Percentiles rank a stretch among this genome's conserved stretches.
phyloP scores from a whole-genome alignment of 2,797 vertebrate species.

The Lemur catta region DNA sequence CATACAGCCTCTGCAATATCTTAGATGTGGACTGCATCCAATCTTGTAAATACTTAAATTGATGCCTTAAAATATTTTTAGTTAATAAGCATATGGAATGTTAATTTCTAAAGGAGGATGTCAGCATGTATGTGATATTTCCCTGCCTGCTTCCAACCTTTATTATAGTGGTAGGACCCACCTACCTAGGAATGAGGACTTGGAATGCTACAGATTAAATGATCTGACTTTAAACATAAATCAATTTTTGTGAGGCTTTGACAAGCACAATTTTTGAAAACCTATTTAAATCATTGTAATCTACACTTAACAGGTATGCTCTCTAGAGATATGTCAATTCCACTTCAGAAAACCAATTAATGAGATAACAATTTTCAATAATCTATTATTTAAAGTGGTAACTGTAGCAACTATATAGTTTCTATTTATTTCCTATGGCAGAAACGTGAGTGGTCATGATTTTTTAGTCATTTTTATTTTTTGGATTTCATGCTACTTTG shows the following conservation, averaged over 20 bases:
- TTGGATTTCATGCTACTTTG: not conserved
- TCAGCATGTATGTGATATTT: not conserved
- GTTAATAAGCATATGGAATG: not conserved
- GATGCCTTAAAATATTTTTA: not conserved
- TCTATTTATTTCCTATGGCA: conserved; percentile 37
- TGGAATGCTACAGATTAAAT: conserved; percentile 63
- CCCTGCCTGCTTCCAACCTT: conserved; percentile 13
- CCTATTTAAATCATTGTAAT: conserved; percentile 73
- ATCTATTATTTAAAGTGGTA: conserved; percentile 67
- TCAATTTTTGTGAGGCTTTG: conserved; percentile 74
- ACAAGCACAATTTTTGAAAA: conserved; percentile 76
- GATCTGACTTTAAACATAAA: conserved; percentile 70
- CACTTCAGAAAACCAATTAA: conserved; percentile 77
- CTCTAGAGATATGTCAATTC: conserved; percentile 68
- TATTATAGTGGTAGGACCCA: not conserved
- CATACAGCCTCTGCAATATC: not conserved
- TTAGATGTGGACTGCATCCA: not conserved
- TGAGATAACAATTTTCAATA: conserved; percentile 74
- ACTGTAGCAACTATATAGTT: conserved; percentile 46
- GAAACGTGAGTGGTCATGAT: conserved; percentile 5
- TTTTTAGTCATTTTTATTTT: not conserved
- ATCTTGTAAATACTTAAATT: not conserved
- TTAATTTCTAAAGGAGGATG: not conserved
- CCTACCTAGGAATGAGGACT: not conserved
- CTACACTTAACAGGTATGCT: conserved; percentile 75